Percentiles rank a stretch among this genome's conserved stretches.
phyloP scores from a whole-genome alignment of 2,888 invertebrate genomes.

The Cheilosia variabilis region DNA sequence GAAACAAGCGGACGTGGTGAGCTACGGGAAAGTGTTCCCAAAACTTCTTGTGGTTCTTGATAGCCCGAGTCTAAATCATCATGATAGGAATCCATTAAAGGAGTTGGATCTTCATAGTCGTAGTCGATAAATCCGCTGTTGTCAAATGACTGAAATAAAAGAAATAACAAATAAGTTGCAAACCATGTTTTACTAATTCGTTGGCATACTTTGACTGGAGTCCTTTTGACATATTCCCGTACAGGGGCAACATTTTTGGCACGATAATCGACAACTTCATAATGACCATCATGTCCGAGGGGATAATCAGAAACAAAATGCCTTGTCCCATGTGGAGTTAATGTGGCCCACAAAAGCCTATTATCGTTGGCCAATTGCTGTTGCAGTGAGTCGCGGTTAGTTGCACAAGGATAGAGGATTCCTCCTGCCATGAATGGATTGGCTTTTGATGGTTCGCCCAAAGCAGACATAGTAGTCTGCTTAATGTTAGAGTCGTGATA shows the following conservation, averaged over 20 bases:
- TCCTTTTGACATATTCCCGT: conserved; percentile 81
- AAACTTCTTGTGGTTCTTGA: conserved; percentile 84
- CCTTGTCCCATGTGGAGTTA: conserved; percentile 92
- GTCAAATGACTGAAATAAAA: conserved; percentile 85
- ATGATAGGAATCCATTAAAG: conserved; percentile 89
- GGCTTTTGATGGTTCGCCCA: conserved; percentile 84
- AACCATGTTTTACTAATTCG: background rate
- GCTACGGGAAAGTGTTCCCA: conserved; percentile 81
- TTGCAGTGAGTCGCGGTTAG: conserved; percentile 84
- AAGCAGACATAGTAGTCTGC: conserved; percentile 86
- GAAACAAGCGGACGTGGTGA: conserved; percentile 88
- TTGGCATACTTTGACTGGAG: conserved; percentile 81
- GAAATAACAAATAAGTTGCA: background rate
- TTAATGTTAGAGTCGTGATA: conserved; percentile 83
- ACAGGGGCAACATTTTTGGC: conserved; percentile 79
- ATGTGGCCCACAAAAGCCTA: conserved; percentile 91
- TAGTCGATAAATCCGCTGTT: conserved; percentile 92
- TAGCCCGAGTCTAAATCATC: conserved; percentile 85
- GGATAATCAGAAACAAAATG: conserved; percentile 89
- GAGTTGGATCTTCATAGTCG: conserved; percentile 92
- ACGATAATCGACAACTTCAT: conserved; percentile 87
- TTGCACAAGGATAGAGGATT: conserved; percentile 85
- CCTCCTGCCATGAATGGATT: conserved; percentile 85
- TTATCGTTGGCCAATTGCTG: conserved; percentile 86
- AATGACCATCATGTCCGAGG: conserved; percentile 87